Evolutionary conservation across 2,797 vertebrate genomes (phyloP).

Genomic region (Chaetodon trifasciatus): DNA sequence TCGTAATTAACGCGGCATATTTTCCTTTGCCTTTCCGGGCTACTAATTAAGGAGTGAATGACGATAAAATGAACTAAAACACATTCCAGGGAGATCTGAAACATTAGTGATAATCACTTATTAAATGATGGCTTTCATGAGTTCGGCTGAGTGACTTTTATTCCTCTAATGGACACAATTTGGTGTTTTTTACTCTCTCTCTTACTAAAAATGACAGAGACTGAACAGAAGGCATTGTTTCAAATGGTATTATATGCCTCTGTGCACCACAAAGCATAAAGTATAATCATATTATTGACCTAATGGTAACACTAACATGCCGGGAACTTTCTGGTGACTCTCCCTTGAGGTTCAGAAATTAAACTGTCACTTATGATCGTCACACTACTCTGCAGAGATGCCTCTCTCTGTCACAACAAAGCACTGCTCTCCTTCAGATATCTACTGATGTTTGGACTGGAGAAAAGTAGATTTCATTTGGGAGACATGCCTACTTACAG

Average conservation of each 20-base stretch:
- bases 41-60: slow-evolving; percentile 48
- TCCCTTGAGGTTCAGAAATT: slow-evolving; percentile 32
- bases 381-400: slow-evolving; percentile 18
- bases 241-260: background rate
- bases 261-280: slow-evolving; percentile 2
- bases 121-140: slow-evolving; percentile 31
- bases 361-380: slow-evolving; percentile 60
- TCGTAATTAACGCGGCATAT: slow-evolving; percentile 30
- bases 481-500: background rate
- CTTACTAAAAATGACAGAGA: slow-evolving; percentile 7
- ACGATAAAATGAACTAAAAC: slow-evolving; percentile 40
- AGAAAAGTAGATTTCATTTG: slow-evolving; percentile 3
- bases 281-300: background rate
- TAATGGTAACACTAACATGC: slow-evolving; percentile 2
- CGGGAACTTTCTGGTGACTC: slow-evolving; percentile 32
- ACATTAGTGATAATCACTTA: slow-evolving; percentile 22
- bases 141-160: slow-evolving; percentile 34
- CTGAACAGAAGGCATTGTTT: background rate
- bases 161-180: slow-evolving; percentile 8
- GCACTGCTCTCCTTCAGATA: slow-evolving; percentile 12
- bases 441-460: slow-evolving; percentile 21
- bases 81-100: slow-evolving; percentile 20
- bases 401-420: slow-evolving; percentile 60
- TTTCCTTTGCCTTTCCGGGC: slow-evolving; percentile 37
- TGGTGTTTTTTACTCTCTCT: slow-evolving; percentile 8